Base-by-base conservation (phyloP, 2,888 invertebrate species). In the Congeria kusceri region DNA sequence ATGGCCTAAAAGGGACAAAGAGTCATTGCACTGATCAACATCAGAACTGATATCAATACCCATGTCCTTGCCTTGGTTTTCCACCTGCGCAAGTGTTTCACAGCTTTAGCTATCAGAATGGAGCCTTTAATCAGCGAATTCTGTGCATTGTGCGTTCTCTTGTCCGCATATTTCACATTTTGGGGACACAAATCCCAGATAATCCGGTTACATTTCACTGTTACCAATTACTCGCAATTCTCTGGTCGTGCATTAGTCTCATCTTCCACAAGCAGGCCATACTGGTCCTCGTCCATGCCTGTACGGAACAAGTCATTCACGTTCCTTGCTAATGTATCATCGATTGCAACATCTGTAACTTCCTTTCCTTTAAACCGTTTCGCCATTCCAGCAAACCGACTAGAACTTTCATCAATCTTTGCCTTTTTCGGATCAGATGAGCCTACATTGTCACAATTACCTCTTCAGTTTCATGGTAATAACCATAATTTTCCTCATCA, bases 101-200 rank as follows among this genome's bases (percentile, higher is more conserved):
- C 67, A 18, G 61, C 67, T 39, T 74, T 74, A 25, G 61, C 49
- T 23, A 66, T 46, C 18, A 70, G 7, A 29, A 69, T 67, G 39
- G 67, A 59, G 39, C 67, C 62, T 56, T 75, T 75, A 20, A 75
- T 62, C 11, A 68, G n/a, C 9, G 75, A 75, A 15, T 57, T 44
- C 46, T 75, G 49, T 15, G 57, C 28, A 57, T 56, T 56, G 46
- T 75, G 53, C 29, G 68, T 15, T 68, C 68, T 75, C 47, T 68
- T 62, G 46, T 70, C 76, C 9, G 39, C 39, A 39, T 1, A 39
- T 39, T 39, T 39, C 39, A 39, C 39, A 39, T 39, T 39, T 39
- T 39, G 3, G 15, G 53, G 23, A 15, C 57, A 23, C 13, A 64
- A 53, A 56, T 68, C 75, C 75, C 75, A 63, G 5, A 72, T 64